Evolutionary conservation across 2,797 vertebrate species (phyloP), one percentile per base, ranked within the genome.

Genomic region (Decapterus maruadsi): DNA sequence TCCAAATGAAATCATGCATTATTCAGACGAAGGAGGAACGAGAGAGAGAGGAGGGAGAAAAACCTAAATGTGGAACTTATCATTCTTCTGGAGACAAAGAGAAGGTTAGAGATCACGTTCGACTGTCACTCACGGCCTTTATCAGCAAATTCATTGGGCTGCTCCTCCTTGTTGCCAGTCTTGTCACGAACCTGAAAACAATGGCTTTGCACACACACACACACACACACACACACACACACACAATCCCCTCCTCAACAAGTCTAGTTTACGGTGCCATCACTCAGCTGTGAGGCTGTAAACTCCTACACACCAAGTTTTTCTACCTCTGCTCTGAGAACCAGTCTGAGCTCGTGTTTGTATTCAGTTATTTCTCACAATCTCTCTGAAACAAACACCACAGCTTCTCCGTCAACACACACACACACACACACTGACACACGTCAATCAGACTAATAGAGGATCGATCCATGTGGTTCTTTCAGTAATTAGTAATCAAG

Each of bases 1-100:
- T 77, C 75, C 64, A 60, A 75, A 79, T 82, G 61, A 77, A 83
- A 80, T 73, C 82, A 61, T 80, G 77, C 57, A 77, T 85, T 82
- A 86, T 85, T 88, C 74, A 72, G 80, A 73, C 3, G 65, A 73
- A 56, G 73, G 53, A 71, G 72, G 38, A 60, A 26, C 11, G 69
- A 6, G 26, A 34, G 38, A 34, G 38, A 34, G 31, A 6, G 31
- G 31, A 34, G 31, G 6, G 31, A 34, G 4, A 34, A 34, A 34
- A 6, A 34, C 31, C 31, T 55, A 34, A 43, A 22, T 7, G 17
- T 20, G 16, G 58, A 77, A 72, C 26, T 4, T 13, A 65, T 69
- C 61, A 43, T 75, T 77, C 62, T 75, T 50, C 2, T 40, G 31
- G 26, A 6, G 40, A 79, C 82, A 78, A 83, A 75, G 34, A 61